phyloP scores from a whole-genome alignment of 1,140 invertebrate genomes.

The Pristionchus pacificus region DNA sequence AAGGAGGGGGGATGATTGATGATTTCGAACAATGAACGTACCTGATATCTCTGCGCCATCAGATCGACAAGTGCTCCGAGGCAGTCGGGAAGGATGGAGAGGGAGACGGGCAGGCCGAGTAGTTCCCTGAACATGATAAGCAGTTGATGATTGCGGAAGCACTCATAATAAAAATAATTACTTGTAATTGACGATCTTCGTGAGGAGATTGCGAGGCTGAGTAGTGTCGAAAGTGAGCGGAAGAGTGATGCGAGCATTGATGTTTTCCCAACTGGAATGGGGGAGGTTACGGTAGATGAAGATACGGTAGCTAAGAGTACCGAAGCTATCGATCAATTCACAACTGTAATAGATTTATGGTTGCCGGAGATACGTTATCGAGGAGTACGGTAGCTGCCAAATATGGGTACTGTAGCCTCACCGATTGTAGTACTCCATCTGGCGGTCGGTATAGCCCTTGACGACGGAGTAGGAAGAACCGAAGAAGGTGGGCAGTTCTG shows the following conservation, averaged over 20 bases:
- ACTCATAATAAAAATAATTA: constrained; percentile 16
- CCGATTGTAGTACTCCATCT: constrained; percentile 41
- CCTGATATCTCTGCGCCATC: constrained; percentile 44
- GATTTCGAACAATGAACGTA: too few relatives aligned
- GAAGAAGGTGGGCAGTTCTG: constrained; percentile 55
- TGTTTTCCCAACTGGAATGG: constrained; percentile 38
- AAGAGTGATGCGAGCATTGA: constrained; percentile 55
- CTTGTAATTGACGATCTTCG: constrained; percentile 54
- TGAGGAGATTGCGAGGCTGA: constrained; percentile 51
- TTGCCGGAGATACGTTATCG: too few relatives aligned
- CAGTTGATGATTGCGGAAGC: neutral
- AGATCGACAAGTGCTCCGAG: constrained; percentile 48
- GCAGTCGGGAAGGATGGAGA: constrained; percentile 56
- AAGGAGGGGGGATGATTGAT: neutral
- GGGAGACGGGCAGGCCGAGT: constrained; percentile 55
- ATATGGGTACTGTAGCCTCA: too few relatives aligned
- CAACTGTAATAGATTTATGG: too few relatives aligned
- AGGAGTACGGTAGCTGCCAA: too few relatives aligned
- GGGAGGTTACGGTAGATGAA: too few relatives aligned
- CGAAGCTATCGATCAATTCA: too few relatives aligned
- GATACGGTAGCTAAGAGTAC: too few relatives aligned
- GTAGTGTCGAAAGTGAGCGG: constrained; percentile 51
- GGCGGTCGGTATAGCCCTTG: constrained; percentile 55
- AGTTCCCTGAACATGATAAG: constrained; percentile 42
- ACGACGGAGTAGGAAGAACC: constrained; percentile 58